Base-by-base conservation (phyloP, 35 echinoderm and acorn worm species). In the Heliocidaris tuberculata region DNA sequence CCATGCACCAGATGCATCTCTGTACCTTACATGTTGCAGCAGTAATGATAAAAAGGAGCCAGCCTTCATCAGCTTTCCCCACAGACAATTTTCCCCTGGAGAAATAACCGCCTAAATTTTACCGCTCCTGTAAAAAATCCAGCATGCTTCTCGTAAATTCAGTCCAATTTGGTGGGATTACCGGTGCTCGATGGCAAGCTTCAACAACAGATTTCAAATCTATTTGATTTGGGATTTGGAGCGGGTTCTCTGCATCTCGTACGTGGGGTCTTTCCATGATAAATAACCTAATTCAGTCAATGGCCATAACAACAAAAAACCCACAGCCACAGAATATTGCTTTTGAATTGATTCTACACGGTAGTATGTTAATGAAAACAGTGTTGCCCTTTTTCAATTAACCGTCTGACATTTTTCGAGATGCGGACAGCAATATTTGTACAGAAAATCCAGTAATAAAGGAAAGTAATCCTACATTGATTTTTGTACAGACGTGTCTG, bases 351-450 rank as follows among this genome's bases (percentile, higher is more conserved):
- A 78, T 78, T 78, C 65, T 19, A 6, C 65, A n/a, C 21, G 65
- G 65, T 78, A n/a, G 65, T 78, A 78, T 27, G 65, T 78, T 78
- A 78, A 78, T 78, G 65, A 78, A 78, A 78, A 78, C 65, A 78
- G n/a, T 78, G 19, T 78, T 78, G 65, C 65, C 65, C 65, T 78
- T 78, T 78, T 78, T 78, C 65, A 78, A 78, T 78, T 24, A 78
- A 78, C 65, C 7, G 65, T 78, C 65, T 78, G 65, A 24, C 65
- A 8, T 78, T 78, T 78, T 78, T 19, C 6, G 65, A 24, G 65
- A 78, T 78, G 65, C 65, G 65, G 65, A n/a, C 24, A 27, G 65
- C 65, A 78, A 78, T 78, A 78, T 78, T 78, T 78, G 65, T 78
- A n/a, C 65, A 78, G 65, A 13, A 78, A 78, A 78, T 78, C 27